Percentiles rank a stretch among this genome's conserved stretches.
Evolutionary conservation across 2,888 invertebrate species (phyloP).

Genomic region (Dexiosoma caninum): DNA sequence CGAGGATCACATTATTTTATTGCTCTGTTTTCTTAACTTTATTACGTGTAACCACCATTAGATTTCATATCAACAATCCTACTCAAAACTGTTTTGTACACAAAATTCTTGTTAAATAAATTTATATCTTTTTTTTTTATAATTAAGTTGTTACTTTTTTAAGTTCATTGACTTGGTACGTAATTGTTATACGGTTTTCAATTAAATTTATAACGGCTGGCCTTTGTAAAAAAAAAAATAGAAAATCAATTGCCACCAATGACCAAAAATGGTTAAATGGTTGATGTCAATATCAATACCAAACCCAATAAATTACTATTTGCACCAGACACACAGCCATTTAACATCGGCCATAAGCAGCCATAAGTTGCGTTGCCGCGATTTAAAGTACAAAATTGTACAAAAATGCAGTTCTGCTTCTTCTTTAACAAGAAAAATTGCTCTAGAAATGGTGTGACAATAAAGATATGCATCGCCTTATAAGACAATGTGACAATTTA

Average conservation of each 20-base stretch:
- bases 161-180: slow-evolving; percentile 50
- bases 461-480: slow-evolving; percentile 24
- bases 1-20: not conserved
- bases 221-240: not conserved
- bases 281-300: slow-evolving; percentile 60
- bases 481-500: not conserved
- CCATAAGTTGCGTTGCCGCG: not conserved
- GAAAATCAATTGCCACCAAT: not conserved
- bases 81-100: slow-evolving; percentile 6
- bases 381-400: slow-evolving; percentile 4
- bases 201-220: not conserved
- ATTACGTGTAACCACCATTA: not conserved
- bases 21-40: not conserved
- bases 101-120: slow-evolving; percentile 9
- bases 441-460: slow-evolving; percentile 36
- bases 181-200: not conserved
- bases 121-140: not conserved
- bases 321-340: slow-evolving; percentile 12
- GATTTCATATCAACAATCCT: slow-evolving; percentile 4
- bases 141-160: slow-evolving; percentile 28
- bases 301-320: slow-evolving; percentile 45
- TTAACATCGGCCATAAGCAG: slow-evolving; percentile 13
- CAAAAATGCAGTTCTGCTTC: slow-evolving; percentile 17
- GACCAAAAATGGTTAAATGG: slow-evolving; percentile 48
- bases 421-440: not conserved